Conservation (phyloP, 2,113 vertebrate genomes). For the Rafetus swinhoei region DNA sequence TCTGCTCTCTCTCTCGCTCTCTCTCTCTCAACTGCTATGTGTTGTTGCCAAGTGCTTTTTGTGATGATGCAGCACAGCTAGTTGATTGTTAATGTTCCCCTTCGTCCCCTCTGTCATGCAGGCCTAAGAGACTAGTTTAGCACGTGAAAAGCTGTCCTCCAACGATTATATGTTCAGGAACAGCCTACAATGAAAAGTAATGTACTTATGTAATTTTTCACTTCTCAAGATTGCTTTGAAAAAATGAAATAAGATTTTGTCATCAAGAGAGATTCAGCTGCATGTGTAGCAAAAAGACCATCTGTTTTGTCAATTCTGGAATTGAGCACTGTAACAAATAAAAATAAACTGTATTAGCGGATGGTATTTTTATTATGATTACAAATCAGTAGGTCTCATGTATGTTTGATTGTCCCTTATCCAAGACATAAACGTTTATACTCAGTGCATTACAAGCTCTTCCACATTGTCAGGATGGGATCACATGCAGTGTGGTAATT, state of each 20-base stretch:
- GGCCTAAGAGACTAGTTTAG: neutral
- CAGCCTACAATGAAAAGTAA: neutral
- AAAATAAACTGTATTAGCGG: neutral
- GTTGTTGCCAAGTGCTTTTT: neutral
- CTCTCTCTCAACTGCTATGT: neutral
- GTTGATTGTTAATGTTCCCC: neutral
- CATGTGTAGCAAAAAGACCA: neutral
- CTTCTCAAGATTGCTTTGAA: constrained; percentile 1
- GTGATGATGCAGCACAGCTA: neutral
- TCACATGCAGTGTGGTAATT: fast-evolving
- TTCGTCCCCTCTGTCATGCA: neutral
- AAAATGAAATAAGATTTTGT: neutral
- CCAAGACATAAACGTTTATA: constrained; percentile 23
- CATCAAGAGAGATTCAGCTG: neutral
- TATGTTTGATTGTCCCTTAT: constrained; percentile 36
- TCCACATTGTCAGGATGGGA: neutral
- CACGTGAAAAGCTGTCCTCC: neutral
- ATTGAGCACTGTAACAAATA: neutral
- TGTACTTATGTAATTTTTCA: neutral
- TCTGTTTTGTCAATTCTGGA: neutral
- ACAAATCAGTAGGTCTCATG: constrained; percentile 3
- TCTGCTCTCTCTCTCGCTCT: neutral
- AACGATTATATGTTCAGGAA: neutral
- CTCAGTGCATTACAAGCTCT: neutral
- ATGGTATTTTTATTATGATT: neutral